Base-by-base conservation (phyloP, 2,888 invertebrate genomes). In the Keiferia lycopersicella region DNA sequence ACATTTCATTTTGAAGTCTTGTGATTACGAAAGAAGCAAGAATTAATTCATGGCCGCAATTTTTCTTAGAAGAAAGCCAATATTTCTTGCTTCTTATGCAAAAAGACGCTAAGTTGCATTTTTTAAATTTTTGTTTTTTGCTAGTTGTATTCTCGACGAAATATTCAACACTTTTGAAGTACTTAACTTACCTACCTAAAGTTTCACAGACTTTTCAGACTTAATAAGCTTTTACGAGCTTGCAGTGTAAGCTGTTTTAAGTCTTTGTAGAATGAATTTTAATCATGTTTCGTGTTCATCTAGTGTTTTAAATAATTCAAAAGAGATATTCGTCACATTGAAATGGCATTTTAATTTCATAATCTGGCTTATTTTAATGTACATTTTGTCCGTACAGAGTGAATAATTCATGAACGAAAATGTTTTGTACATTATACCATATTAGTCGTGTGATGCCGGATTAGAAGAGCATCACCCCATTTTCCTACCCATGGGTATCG, bases 1-100 rank as follows among this genome's bases (percentile, higher is more conserved):
- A 56, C 34, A 56, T 34, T 56, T 56, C 26, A 30, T 56, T 56
- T 16, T 34, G 51, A 22, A 51, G 51, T 20, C 51, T 51, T 51
- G 51, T 51, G 20, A 22, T 51, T 51, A 18, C 12, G 18, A 51
- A 26, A 53, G 51, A 53, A 53, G 22, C 22, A 22, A 14, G 51
- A 53, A 53, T 22, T 11, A 56, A 56, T 56, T 34, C 56, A 56
- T 56, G 8, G 56, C 56, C 1, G 16, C 2, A 1, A 56, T 56
- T 56, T 56, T 56, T 56, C 56, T 34, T 8, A 26, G 34, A 56
- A 56, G 34, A 34, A 10, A 56, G 34, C 56, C 56, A 56, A 34
- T 56, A 34, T 56, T 22, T 14, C 26, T 34, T 16, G 26, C 16
- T 56, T 56, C 34, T 34, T 34, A 34, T 34, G 34, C 3, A 34